Percentiles rank a stretch among this genome's conserved stretches.
Evolutionary conservation across 2,888 invertebrate species (phyloP).

Genomic region (Entomobrya proxima): DNA sequence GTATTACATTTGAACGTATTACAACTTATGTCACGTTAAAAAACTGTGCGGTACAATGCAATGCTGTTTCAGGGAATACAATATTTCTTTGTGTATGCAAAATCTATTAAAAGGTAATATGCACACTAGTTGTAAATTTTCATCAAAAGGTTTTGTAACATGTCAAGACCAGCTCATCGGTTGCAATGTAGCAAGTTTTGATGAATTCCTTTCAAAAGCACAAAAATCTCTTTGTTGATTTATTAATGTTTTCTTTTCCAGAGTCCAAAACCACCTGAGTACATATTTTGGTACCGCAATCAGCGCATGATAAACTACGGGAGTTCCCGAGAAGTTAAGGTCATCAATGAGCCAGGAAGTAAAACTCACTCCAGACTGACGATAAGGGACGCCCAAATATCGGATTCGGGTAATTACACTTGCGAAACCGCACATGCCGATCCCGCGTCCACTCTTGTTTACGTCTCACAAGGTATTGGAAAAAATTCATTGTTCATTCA

Average conservation of each 20-base stretch:
- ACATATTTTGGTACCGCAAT: slow-evolving; percentile 97
- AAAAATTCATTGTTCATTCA: too few species aligned
- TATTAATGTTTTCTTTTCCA: slow-evolving; percentile 77
- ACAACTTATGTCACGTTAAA: not conserved
- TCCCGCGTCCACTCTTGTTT: slow-evolving; percentile 91
- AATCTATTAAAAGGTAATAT: too few species aligned
- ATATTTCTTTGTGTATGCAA: too few species aligned
- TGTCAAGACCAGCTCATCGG: too few species aligned
- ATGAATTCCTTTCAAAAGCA: not conserved
- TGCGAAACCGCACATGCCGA: slow-evolving; percentile 93
- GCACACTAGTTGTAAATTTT: too few species aligned
- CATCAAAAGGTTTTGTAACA: too few species aligned
- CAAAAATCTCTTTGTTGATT: not conserved
- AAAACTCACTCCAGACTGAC: slow-evolving; percentile 90
- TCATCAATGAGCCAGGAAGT: slow-evolving; percentile 89
- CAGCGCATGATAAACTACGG: slow-evolving; percentile 95
- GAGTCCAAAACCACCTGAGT: slow-evolving; percentile 95
- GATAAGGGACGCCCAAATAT: slow-evolving; percentile 88
- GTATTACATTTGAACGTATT: not conserved
- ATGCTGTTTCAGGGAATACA: too few species aligned
- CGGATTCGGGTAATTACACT: slow-evolving; percentile 93
- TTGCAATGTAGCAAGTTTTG: not conserved
- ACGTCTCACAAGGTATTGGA: slow-evolving; percentile 94
- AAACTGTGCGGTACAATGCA: too few species aligned
- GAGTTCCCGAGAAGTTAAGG: slow-evolving; percentile 77